Conservation (phyloP, 2,797 vertebrate species). For the Antennarius maculatus region DNA sequence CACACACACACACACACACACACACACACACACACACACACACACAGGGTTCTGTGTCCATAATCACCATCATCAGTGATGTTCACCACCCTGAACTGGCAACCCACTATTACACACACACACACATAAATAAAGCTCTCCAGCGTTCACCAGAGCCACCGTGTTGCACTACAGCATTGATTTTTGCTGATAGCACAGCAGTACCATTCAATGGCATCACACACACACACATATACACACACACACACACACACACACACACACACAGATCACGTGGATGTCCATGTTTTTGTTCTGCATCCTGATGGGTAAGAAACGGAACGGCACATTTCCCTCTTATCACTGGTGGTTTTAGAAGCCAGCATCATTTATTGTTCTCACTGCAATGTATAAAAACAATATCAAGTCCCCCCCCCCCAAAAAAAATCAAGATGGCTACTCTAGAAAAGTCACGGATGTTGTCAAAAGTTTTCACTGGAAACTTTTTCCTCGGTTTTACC, state of each 20-base stretch:
- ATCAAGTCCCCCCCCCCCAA: no score
- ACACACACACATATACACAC: conserved; percentile 25
- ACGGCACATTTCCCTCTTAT: no score
- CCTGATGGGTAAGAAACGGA: conserved; percentile 22
- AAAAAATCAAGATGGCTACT: no score
- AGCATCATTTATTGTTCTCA: no score
- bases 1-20: conserved; percentile 20
- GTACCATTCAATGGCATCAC: conserved; percentile 58
- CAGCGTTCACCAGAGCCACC: conserved; percentile 48
- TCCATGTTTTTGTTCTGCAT: conserved; percentile 6
- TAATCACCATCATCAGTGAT: conserved; percentile 70
- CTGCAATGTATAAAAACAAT: not conserved
- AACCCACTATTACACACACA: conserved; percentile 66
- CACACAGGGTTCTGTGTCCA: conserved; percentile 37
- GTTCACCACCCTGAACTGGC: conserved; percentile 55
- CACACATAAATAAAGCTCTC: conserved; percentile 25
- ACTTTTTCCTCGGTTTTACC: no score
- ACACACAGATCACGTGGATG: conserved; percentile 26
- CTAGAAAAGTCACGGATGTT: not conserved
- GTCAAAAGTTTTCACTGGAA: no score
- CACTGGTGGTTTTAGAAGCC: not conserved
- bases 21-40: conserved; percentile 18
- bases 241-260: conserved; percentile 8
- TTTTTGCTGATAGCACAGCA: conserved; percentile 67
- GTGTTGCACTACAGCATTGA: conserved; percentile 58